Conservation (phyloP, 2,113 vertebrate genomes). For the human region GRCh38 chr6:38729001-38729500, state of each 20-base stretch:
- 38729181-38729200: no score
- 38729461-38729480: not conserved
- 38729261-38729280: not conserved
- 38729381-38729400: not conserved
- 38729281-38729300: not conserved
- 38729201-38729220: no score
- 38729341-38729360: not conserved
- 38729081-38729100: no score
- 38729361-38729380: not conserved
- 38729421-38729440: not conserved
- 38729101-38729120: no score
- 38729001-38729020: no score
- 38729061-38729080: no score
- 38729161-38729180: no score
- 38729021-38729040: no score
- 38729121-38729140: no score
- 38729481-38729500: slow-evolving; percentile 23
- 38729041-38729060: no score
- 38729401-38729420: slow-evolving; percentile 8
- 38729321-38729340: not conserved
- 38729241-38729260: not conserved
- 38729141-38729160: no score
- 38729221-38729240: no score
- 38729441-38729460: slow-evolving; percentile 3
- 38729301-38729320: not conserved